phyloP scores from a whole-genome alignment of 2,113 vertebrate genomes.

The Ceuthmochares aereus region DNA sequence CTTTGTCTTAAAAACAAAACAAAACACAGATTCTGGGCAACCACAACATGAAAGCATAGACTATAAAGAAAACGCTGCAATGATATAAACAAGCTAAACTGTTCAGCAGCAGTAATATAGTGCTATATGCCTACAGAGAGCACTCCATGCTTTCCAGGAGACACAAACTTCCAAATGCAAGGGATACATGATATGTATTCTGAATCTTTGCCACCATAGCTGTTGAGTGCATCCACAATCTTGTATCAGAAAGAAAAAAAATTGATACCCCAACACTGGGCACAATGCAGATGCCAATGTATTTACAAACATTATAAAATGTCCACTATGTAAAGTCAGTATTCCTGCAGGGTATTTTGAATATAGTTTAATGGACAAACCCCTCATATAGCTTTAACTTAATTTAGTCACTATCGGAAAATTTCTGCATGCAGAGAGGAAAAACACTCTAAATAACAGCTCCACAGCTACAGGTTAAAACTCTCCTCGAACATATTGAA shows the following conservation, averaged over 20 bases:
- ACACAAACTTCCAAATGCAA: neutral
- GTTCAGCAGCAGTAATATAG: neutral
- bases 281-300: neutral
- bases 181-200: accelerated
- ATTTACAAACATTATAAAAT: neutral
- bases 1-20: neutral
- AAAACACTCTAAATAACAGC: neutral
- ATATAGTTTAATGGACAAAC: neutral
- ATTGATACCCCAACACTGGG: neutral
- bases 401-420: neutral
- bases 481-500: neutral
- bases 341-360: neutral
- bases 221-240: neutral
- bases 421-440: neutral
- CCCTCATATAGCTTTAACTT: neutral
- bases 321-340: neutral
- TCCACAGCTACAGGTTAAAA: neutral
- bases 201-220: neutral
- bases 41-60: neutral
- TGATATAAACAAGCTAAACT: neutral
- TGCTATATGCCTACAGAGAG: neutral
- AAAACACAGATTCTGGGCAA: neutral
- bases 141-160: neutral
- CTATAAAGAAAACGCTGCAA: neutral
- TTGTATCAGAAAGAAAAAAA: neutral